A percentile compares a stretch with the other conserved stretches of the same genome.
Conservation (phyloP, 2,797 vertebrate species). For the Molossus molossus region DNA sequence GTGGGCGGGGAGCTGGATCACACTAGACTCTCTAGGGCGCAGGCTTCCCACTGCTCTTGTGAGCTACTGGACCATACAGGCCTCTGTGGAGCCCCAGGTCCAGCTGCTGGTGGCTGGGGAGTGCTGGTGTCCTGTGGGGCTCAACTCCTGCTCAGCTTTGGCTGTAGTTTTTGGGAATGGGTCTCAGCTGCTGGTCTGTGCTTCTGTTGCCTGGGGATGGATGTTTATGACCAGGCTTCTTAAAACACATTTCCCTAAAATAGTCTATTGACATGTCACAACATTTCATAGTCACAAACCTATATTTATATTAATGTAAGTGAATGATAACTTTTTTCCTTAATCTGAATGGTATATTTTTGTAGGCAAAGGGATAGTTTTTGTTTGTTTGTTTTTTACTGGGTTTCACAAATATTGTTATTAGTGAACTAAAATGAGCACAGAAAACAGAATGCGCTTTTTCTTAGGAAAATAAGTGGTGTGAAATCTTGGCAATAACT, state of each 20-base stretch:
- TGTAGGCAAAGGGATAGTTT: not conserved
- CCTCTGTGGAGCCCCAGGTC: too few relatives aligned
- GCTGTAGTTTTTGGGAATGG: too few relatives aligned
- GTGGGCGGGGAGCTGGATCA: too few relatives aligned
- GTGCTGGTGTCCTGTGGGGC: too few relatives aligned
- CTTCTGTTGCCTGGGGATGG: too few relatives aligned
- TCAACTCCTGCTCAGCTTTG: too few relatives aligned
- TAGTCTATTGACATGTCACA: not conserved
- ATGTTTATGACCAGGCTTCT: not conserved
- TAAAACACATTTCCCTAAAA: not conserved
- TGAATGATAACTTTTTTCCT: not conserved
- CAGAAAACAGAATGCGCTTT: not conserved
- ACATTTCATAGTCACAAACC: not conserved
- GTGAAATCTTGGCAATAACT: not conserved
- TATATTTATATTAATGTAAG: not conserved
- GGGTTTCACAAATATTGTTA: not conserved
- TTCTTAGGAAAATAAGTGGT: not conserved
- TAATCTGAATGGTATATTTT: not conserved
- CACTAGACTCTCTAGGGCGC: too few relatives aligned
- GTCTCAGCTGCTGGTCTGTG: too few relatives aligned
- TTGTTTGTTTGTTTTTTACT: not conserved
- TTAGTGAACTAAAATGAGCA: conserved; percentile 38
- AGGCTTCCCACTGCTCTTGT: too few relatives aligned
- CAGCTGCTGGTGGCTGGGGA: too few relatives aligned
- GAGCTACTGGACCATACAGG: too few relatives aligned